A percentile compares a stretch with the other conserved stretches of the same genome.
phyloP scores from a whole-genome alignment of 2,888 invertebrate species.

The Agrilus cyanescens region DNA sequence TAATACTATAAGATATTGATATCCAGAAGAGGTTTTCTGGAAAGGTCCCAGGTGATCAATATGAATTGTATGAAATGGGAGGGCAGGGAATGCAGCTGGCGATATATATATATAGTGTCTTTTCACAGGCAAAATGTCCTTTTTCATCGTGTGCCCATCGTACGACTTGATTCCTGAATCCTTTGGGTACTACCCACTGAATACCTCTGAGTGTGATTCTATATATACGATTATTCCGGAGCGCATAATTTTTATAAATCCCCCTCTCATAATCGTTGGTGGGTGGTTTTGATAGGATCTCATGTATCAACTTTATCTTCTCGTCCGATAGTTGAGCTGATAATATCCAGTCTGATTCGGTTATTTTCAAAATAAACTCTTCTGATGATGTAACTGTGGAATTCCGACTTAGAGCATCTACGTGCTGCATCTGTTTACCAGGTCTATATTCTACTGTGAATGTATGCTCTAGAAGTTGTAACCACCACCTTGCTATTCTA shows the following conservation, averaged over 20 bases:
- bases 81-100: too few species aligned
- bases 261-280: constrained; percentile 1
- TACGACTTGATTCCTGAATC: constrained; percentile 13
- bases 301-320: constrained; percentile 3
- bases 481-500: constrained; percentile 16
- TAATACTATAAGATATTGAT: too few species aligned
- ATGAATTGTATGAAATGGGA: too few species aligned
- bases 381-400: background rate
- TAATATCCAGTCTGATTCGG: constrained; percentile 6
- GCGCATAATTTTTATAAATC: constrained; percentile 10
- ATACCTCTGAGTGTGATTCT: constrained; percentile 10
- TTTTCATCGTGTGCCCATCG: constrained; percentile 14
- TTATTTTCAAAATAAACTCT: constrained; percentile 1
- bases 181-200: constrained; percentile 15
- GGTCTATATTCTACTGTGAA: constrained; percentile 15
- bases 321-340: constrained; percentile 6
- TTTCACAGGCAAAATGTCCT: constrained; percentile 15
- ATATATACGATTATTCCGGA: constrained; percentile 12
- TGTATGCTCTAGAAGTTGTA: constrained; percentile 13
- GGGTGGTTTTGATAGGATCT: constrained; percentile 3
- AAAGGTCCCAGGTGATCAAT: too few species aligned
- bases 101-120: constrained; percentile 16
- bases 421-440: constrained; percentile 15
- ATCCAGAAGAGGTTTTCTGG: too few species aligned
- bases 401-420: constrained; percentile 14